Percentiles rank a stretch among this genome's conserved stretches.
These are phyloP conservation scores for Lates calcarifer DNA, from an alignment of 2,113 vertebrate species.

Conservation along the genomic window DNA sequence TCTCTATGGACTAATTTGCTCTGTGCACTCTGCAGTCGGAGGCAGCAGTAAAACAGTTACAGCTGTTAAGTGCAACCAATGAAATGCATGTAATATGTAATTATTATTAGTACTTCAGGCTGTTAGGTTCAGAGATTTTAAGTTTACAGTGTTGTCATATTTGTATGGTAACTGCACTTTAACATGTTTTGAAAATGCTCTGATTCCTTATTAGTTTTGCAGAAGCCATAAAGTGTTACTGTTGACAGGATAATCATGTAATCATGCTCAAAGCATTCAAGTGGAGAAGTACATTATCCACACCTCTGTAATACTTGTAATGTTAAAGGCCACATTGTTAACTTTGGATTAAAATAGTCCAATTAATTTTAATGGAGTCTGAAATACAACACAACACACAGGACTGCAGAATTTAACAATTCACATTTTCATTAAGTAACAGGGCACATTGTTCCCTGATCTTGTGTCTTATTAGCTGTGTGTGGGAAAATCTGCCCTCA, in stretches of 20 bases:
- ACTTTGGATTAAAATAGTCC: not conserved
- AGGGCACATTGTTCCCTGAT: not conserved
- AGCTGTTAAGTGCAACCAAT: not conserved
- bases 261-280: not conserved
- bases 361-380: not conserved
- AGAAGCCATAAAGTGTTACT: not conserved
- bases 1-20: not conserved
- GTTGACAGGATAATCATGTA: too few species aligned
- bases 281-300: not conserved
- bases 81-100: not conserved
- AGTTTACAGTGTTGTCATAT: not conserved
- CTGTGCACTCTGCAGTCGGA: not conserved
- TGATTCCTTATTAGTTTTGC: not conserved
- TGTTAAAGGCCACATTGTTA: constrained; percentile 22
- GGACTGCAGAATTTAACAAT: not conserved
- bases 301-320: not conserved
- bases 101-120: not conserved
- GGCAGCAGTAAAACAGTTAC: not conserved
- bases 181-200: not conserved
- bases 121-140: not conserved
- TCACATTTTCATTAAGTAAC: not conserved
- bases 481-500: not conserved
- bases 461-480: constrained; percentile 7
- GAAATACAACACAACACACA: not conserved
- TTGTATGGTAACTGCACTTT: not conserved